Base-by-base conservation (phyloP, 2,888 invertebrate genomes). In the Zhengitettix transpicula region DNA sequence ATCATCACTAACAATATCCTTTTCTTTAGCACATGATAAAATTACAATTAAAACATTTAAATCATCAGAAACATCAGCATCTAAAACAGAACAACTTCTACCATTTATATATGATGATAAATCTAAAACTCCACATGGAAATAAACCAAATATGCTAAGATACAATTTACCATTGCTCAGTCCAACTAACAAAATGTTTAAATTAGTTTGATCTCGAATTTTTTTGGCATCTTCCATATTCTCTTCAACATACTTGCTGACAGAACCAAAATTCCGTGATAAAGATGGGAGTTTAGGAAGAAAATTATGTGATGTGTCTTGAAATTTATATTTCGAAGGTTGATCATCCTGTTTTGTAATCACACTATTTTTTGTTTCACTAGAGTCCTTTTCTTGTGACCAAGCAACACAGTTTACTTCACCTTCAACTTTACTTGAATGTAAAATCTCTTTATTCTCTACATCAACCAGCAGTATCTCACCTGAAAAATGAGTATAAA, bases 101-200 rank as follows among this genome's bases (percentile, higher is more conserved):
- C 53, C 61, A 12, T 42, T 42, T 10, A 59, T 40, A 53, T 60
- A 41, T 59, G 68, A 66, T 8, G 77, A 74, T 41, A 83, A 69
- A 67, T 81, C 75, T 61, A 91, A 78, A 10, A 78, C 79, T 8
- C 89, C 88, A 70, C 88, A 86, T 40, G 87, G 85, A 68, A 91
- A 86, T 68, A 89, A 82, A 15, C 95, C 95, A 73, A 90, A 89
- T 8, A 92, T 83, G 69, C 85, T 84, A 68, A 94, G 77, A 71
- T 81, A 79, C 55, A 87, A 77, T 65, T 81, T 78, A 1, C 92
- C 90, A 64, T 81, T 78, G 58, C 81, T 80, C 69, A 88, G 85
- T 12, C 91, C 91, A 58, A 91, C 79, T 65, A 92, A 71, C n/a
- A 93, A 72, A 69, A 90, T 79, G 70, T 87, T 90, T 14, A 92